Base-by-base conservation (phyloP, 2,888 invertebrate species). In the Hedychridium roseum region DNA sequence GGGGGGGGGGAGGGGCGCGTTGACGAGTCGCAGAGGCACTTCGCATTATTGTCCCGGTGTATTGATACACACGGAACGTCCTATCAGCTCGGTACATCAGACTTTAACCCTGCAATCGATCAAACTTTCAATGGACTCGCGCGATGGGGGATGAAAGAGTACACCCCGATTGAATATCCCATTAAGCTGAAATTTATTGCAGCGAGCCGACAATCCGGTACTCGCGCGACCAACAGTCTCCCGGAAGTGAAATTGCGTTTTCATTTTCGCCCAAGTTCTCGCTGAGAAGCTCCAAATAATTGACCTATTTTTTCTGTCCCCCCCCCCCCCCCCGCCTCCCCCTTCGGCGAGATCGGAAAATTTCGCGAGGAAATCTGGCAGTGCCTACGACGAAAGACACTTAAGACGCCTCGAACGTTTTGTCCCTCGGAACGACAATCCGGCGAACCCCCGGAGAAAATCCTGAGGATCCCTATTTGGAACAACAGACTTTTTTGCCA, bases 161-260 rank as follows among this genome's bases (percentile, higher is more conserved):
- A 30, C 31, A 40, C 40, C 26, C 26, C 42, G 42, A 46, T 46
- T 46, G 34, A 46, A 46, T 41, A 42, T 46, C 41, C 42, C 46
- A 46, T 46, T 42, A 39, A 45, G 41, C 23, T 40, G 30, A 42
- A 46, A 46, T 46, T 31, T 34, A 26, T 42, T 34, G 44, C 31
- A 31, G 28, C 21, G 17, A 32, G 21, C 41, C 18, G 15, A 43
- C 5, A 16, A 30, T 23, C 31, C 26, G 40, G 28, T 31, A 32
- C 18, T 45, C 32, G 23, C 42, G 42, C 44, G 42, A 31, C 40
- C 40, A 42, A 45, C n/a, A n/a, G n/a, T n/a, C n/a, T n/a, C n/a
- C n/a, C n/a, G n/a, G n/a, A 45, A 45, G 40, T 45, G 39, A 45
- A 45, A 45, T 45, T 45, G 44, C 44, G 44, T 41, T 31, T 45